Percentiles rank a stretch among this genome's conserved stretches.
Evolutionary conservation across 2,797 vertebrate genomes (phyloP).

Genomic region (Macropodus opercularis): DNA sequence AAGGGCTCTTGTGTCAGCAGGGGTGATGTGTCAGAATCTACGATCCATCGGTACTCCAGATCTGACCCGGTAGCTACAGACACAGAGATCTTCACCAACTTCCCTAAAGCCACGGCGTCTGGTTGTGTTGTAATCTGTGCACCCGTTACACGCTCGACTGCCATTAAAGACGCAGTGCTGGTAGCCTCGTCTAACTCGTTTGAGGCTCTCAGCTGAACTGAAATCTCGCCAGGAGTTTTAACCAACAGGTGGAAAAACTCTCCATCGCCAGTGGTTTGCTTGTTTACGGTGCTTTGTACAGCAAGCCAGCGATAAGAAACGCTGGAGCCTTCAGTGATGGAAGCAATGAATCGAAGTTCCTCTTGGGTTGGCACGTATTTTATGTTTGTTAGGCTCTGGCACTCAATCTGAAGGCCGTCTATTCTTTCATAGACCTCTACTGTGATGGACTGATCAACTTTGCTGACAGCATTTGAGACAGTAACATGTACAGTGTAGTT

Average conservation of each 20-base stretch:
- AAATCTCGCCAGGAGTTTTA: slow-evolving; percentile 66
- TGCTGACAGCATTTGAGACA: slow-evolving; percentile 74
- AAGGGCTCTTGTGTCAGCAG: slow-evolving; percentile 62
- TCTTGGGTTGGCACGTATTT: slow-evolving; percentile 73
- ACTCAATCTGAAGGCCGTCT: slow-evolving; percentile 68
- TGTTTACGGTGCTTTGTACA: slow-evolving; percentile 34
- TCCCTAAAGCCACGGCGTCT: slow-evolving; percentile 54
- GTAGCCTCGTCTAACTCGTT: slow-evolving; percentile 74
- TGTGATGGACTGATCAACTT: slow-evolving; percentile 44
- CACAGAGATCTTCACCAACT: slow-evolving; percentile 72
- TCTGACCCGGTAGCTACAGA: slow-evolving; percentile 72
- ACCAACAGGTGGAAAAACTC: slow-evolving; percentile 59
- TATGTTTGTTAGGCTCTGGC: slow-evolving; percentile 49
- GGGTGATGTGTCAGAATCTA: slow-evolving; percentile 43
- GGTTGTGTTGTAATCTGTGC: slow-evolving; percentile 51
- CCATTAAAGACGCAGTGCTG: slow-evolving; percentile 54
- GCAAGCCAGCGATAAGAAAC: slow-evolving; percentile 77
- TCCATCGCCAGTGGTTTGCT: slow-evolving; percentile 32
- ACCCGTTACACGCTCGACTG: slow-evolving; percentile 66
- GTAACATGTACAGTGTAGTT: slow-evolving; percentile 72
- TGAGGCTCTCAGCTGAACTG: slow-evolving; percentile 70
- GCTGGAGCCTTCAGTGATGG: slow-evolving; percentile 74
- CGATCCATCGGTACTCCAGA: slow-evolving; percentile 78
- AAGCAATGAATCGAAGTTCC: slow-evolving; percentile 62
- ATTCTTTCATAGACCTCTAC: slow-evolving; percentile 79